Conservation (phyloP, 2,113 vertebrate genomes). For the Cheirogaleus medius region DNA sequence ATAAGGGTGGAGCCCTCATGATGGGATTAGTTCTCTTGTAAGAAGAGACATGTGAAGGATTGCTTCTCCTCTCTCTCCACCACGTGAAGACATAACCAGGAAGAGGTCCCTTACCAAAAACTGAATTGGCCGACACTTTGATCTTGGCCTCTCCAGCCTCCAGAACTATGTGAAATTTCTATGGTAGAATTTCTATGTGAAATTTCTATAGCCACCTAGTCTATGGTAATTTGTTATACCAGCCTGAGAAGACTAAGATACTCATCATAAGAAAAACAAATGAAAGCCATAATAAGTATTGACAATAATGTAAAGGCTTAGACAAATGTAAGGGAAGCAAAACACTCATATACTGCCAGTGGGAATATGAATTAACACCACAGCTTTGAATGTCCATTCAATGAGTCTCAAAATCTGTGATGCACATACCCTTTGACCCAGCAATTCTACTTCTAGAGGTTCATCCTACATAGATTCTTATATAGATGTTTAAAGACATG, state of each 20-base stretch:
- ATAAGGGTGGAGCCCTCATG: neutral
- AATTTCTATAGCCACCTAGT: neutral
- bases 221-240: neutral
- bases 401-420: neutral
- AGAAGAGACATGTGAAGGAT: neutral
- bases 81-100: neutral
- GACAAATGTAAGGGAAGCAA: neutral
- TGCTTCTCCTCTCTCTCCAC: neutral
- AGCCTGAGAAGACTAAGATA: neutral
- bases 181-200: no score
- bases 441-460: neutral
- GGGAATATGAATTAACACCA: neutral
- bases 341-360: neutral
- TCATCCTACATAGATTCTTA: neutral
- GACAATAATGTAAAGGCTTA: neutral
- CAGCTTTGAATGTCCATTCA: neutral
- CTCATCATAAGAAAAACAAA: conserved; percentile 17
- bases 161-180: neutral
- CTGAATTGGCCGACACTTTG: neutral
- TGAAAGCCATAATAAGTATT: neutral
- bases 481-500: neutral
- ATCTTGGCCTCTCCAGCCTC: neutral
- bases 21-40: neutral
- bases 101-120: neutral
- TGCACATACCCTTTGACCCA: neutral